Percentiles rank a stretch among this genome's conserved stretches.
These are phyloP conservation scores for Calidris pygmaea DNA, from an alignment of 2,113 vertebrate genomes.

Conservation along the genomic window DNA sequence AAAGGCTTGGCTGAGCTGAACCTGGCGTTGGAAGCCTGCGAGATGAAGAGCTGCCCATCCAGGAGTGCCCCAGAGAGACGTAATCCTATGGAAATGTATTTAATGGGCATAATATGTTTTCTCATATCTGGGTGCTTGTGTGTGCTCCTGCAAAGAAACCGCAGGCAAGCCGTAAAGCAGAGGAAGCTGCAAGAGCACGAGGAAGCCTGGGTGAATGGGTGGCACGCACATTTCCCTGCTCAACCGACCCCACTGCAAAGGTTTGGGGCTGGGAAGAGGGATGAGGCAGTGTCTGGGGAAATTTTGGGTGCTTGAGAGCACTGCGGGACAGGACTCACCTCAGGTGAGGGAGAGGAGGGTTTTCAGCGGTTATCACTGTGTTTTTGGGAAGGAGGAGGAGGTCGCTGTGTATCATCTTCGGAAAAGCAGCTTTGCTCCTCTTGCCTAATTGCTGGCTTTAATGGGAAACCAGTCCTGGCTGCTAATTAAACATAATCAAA, in stretches of 20 bases:
- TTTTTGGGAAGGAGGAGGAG: neutral
- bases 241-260: rapidly evolving
- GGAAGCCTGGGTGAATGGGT: neutral
- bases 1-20: conserved; percentile 1
- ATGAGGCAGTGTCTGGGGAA: neutral
- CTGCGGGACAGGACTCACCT: neutral
- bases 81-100: neutral
- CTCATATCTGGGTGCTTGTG: rapidly evolving
- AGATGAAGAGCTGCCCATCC: neutral
- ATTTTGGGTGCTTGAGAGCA: neutral
- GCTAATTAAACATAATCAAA: neutral
- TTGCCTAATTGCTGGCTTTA: neutral
- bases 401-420: neutral
- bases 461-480: neutral
- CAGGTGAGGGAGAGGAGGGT: neutral
- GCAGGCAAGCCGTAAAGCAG: neutral
- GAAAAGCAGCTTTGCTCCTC: neutral
- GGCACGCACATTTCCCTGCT: rapidly evolving
- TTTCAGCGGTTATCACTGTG: neutral
- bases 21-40: neutral
- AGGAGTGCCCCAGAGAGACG: neutral
- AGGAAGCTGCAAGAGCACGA: rapidly evolving
- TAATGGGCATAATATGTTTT: neutral
- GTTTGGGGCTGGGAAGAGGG: neutral
- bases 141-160: neutral